phyloP scores from a whole-genome alignment of 2,888 invertebrate genomes.

The Tanypteryx hageni region DNA sequence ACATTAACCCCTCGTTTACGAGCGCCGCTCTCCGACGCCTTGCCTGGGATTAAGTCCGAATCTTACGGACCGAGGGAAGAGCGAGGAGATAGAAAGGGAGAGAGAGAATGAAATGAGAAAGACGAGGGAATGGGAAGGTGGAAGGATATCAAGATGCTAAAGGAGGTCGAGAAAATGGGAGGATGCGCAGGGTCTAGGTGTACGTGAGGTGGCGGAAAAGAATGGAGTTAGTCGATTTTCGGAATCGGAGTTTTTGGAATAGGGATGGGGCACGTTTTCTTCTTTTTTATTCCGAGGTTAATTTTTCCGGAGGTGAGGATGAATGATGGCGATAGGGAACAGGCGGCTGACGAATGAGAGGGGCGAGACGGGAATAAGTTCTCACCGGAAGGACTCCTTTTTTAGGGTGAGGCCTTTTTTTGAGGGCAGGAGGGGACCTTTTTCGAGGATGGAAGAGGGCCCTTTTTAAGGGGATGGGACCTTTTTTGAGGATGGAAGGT shows the following conservation, averaged over 20 bases:
- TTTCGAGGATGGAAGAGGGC: too few species aligned
- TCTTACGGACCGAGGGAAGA: not conserved
- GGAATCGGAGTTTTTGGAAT: not conserved
- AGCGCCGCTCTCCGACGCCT: constrained; percentile 18
- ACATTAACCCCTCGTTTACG: constrained; percentile 61
- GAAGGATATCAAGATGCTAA: not conserved
- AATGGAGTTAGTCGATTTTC: not conserved
- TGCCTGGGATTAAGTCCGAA: constrained; percentile 42
- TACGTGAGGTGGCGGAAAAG: not conserved
- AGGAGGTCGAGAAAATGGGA: not conserved
- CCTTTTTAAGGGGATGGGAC: too few species aligned
- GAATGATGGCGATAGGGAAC: not conserved
- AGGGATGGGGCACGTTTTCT: too few species aligned
- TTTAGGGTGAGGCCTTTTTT: too few species aligned
- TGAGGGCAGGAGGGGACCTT: too few species aligned
- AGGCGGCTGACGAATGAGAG: not conserved
- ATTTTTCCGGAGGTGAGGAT: not conserved
- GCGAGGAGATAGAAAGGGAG: not conserved
- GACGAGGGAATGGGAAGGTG: not conserved
- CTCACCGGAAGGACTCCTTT: too few species aligned
- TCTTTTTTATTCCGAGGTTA: too few species aligned
- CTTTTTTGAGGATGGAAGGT: too few species aligned
- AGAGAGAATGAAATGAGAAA: not conserved
- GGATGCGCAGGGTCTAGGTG: not conserved
- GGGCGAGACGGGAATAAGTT: not conserved